A percentile compares a stretch with the other conserved stretches of the same genome.
phyloP scores from a whole-genome alignment of 2,113 vertebrate genomes.

The Mirounga angustirostris region DNA sequence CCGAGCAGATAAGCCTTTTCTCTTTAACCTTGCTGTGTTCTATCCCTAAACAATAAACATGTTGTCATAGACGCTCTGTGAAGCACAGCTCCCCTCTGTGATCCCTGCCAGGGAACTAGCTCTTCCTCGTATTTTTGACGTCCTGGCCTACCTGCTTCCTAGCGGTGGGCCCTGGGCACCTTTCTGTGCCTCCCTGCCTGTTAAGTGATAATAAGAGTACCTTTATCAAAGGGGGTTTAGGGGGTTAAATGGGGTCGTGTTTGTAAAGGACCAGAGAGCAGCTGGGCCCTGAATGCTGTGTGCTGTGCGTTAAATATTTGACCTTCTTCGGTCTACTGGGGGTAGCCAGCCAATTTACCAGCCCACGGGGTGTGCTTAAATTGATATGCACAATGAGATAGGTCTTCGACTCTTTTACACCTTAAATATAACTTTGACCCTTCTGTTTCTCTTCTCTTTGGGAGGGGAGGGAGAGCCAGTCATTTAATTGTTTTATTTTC shows the following conservation, averaged over 20 bases:
- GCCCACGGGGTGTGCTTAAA: fast-evolving
- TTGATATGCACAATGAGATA: neutral
- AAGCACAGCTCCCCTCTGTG: neutral
- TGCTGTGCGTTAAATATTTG: neutral
- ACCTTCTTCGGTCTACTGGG: neutral
- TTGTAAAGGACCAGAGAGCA: neutral
- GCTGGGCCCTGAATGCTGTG: neutral
- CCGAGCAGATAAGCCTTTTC: neutral
- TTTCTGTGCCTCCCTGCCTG: neutral
- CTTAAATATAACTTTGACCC: neutral
- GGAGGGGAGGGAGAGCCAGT: neutral
- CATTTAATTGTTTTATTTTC: neutral
- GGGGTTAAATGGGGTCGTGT: neutral
- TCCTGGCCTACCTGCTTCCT: neutral
- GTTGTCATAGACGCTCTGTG: neutral
- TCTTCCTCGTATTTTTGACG: neutral
- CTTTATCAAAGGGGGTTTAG: neutral
- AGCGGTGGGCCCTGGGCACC: neutral
- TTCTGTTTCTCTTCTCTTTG: neutral
- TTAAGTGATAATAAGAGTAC: neutral
- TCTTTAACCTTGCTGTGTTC: neutral
- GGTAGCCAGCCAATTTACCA: neutral
- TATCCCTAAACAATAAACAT: neutral
- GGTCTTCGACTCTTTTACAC: neutral
- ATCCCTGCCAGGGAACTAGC: neutral